Evolutionary conservation across 2,888 invertebrate species (phyloP).

Genomic region (Sarcophaga carnaria): DNA sequence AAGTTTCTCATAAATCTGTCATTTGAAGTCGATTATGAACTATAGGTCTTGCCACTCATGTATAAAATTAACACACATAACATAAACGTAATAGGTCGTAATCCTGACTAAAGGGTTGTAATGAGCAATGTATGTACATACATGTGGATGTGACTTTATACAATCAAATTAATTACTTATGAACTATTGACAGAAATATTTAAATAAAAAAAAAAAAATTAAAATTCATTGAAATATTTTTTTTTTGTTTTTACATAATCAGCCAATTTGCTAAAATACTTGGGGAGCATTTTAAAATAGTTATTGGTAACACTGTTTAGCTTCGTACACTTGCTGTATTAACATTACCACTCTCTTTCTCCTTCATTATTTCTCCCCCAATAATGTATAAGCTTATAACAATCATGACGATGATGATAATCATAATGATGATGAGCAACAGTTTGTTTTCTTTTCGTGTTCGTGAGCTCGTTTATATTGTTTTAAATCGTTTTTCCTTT

Average conservation of each 20-base stretch:
- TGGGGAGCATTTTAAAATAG: neutral
- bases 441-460: constrained; percentile 28
- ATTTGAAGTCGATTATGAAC: no score
- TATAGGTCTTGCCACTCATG: no score
- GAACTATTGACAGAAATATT: no score
- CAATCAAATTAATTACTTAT: no score
- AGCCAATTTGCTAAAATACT: neutral
- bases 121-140: no score
- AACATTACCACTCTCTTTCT: constrained; percentile 6
- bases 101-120: no score
- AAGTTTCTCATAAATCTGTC: no score
- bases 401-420: constrained; percentile 13
- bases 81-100: no score
- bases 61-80: no score
- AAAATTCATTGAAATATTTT: no score
- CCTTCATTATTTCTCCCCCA: constrained; percentile 8
- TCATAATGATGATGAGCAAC: constrained; percentile 59
- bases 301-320: neutral
- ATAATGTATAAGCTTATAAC: neutral
- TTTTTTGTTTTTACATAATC: no score
- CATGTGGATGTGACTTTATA: neutral
- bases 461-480: neutral
- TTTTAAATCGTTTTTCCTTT: neutral
- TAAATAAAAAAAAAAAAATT: no score
- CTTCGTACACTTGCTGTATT: neutral